Percentiles rank a stretch among this genome's conserved stretches.
These are phyloP conservation scores for Ficedula albicollis DNA, from an alignment of 2,797 vertebrate genomes.

Conservation along the genomic window DNA sequence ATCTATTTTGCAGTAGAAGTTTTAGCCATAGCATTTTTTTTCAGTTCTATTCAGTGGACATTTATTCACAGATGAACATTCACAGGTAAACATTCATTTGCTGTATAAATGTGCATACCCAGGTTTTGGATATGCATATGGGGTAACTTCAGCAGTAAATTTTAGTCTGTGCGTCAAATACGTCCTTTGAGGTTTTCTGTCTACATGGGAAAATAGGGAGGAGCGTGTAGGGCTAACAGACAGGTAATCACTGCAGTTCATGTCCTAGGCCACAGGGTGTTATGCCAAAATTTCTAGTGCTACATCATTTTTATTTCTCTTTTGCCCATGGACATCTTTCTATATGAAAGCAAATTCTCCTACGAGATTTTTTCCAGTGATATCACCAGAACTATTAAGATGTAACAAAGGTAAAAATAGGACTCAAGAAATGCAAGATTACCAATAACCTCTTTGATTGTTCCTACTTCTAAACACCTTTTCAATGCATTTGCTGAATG, in stretches of 20 bases:
- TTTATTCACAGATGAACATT: constrained; percentile 1
- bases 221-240: background rate
- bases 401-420: background rate
- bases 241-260: background rate
- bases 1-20: background rate
- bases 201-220: background rate
- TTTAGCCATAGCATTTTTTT: background rate
- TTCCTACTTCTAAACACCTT: background rate
- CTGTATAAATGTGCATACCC: background rate
- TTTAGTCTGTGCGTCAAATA: background rate
- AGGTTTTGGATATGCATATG: background rate
- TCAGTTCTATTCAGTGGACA: background rate
- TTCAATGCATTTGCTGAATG: background rate
- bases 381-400: background rate
- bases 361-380: background rate
- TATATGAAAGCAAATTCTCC: background rate
- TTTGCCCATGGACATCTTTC: background rate
- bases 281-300: background rate
- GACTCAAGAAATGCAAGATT: background rate
- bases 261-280: background rate
- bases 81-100: background rate
- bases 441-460: background rate
- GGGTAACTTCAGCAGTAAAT: background rate
- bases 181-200: background rate
- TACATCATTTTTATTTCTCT: background rate